Conservation (phyloP, 1,140 invertebrate species). For the Bombus sylvicola region DNA sequence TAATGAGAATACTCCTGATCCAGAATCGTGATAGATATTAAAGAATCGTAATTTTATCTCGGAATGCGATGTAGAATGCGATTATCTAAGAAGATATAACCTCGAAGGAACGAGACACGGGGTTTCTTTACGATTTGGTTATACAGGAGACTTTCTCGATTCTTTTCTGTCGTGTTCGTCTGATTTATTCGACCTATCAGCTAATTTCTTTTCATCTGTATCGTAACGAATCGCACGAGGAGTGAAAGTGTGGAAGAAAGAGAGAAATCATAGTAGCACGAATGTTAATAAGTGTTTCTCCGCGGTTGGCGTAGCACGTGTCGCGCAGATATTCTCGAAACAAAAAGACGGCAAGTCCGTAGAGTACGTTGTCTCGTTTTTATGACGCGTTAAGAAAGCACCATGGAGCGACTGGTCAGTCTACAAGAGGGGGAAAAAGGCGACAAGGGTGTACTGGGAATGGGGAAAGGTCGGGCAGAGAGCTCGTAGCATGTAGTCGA, state of each 20-base stretch:
- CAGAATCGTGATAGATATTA: neutral
- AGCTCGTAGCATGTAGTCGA: neutral
- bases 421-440: neutral
- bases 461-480: neutral
- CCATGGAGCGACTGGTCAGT: neutral
- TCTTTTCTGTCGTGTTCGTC: neutral
- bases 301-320: neutral
- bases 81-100: neutral
- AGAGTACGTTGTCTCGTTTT: constrained; percentile 31
- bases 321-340: neutral
- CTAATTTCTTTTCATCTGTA: neutral
- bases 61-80: neutral
- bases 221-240: neutral
- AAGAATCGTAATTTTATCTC: neutral
- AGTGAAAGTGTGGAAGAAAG: neutral
- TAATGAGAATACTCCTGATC: constrained; percentile 5
- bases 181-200: neutral
- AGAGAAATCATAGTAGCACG: neutral
- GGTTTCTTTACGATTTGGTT: neutral
- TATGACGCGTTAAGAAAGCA: constrained; percentile 7
- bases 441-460: neutral
- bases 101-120: too few relatives aligned
- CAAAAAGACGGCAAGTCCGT: constrained; percentile 10
- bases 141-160: neutral
- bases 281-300: constrained; percentile 15